Conservation (phyloP, 2,888 invertebrate genomes). For the Cerastoderma edule region DNA sequence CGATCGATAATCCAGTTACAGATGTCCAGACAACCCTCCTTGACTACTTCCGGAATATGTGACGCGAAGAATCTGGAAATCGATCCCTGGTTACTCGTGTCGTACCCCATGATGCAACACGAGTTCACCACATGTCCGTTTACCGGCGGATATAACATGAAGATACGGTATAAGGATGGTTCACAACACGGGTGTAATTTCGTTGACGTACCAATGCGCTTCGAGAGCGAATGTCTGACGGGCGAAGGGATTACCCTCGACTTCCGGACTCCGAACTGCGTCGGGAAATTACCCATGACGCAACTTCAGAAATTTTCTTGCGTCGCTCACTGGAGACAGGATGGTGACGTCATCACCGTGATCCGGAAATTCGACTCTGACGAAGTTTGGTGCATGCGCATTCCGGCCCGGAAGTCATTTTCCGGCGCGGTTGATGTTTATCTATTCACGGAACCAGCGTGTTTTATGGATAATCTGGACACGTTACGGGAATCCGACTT, state of each 20-base stretch:
- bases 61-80: conserved; percentile 54
- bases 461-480: conserved; percentile 29
- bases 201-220: conserved; percentile 76
- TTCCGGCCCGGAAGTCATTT: conserved; percentile 55
- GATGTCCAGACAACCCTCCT: conserved; percentile 54
- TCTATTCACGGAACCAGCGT: conserved; percentile 71
- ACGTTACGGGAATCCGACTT: conserved; percentile 21
- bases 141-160: conserved; percentile 77
- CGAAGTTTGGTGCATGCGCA: conserved; percentile 69
- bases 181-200: conserved; percentile 73
- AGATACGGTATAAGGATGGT: conserved; percentile 62
- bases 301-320: conserved; percentile 67
- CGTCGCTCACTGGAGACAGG: conserved; percentile 69
- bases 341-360: conserved; percentile 65
- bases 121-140: conserved; percentile 73
- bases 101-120: conserved; percentile 51
- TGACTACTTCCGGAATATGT: conserved; percentile 59
- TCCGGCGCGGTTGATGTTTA: conserved; percentile 42
- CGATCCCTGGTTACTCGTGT: conserved; percentile 74
- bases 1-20: conserved; percentile 65
- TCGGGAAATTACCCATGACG: conserved; percentile 64
- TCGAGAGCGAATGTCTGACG: conserved; percentile 77
- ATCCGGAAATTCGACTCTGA: conserved; percentile 60
- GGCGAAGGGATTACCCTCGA: conserved; percentile 77
- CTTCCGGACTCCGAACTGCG: conserved; percentile 69